phyloP scores from a whole-genome alignment of 2,113 vertebrate species.

The Myrmophylax atrothorax region DNA sequence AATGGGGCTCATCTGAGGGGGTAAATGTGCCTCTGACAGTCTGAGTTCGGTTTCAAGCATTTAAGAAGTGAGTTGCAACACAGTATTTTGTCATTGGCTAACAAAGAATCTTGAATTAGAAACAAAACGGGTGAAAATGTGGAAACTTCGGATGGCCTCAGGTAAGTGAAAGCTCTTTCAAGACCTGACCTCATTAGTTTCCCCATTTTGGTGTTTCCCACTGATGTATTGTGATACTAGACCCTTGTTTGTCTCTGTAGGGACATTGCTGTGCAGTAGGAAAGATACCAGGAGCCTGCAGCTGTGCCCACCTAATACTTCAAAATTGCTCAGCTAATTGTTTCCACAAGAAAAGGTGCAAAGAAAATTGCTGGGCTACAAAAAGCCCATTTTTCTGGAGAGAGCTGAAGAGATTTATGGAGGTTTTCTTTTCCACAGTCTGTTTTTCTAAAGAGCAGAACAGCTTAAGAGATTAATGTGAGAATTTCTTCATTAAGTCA shows the following conservation, averaged over 20 bases:
- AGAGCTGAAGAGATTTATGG: constrained; percentile 35
- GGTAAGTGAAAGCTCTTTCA: constrained; percentile 6
- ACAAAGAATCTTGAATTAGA: neutral
- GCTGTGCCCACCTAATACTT: constrained; percentile 25
- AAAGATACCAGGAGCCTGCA: constrained; percentile 18
- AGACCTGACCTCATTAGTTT: neutral
- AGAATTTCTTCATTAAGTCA: constrained; percentile 64
- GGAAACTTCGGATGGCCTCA: neutral
- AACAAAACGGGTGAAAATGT: neutral
- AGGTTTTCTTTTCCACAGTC: constrained; percentile 49
- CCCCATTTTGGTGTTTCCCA: neutral
- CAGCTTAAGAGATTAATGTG: constrained; percentile 62
- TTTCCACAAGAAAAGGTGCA: constrained; percentile 65
- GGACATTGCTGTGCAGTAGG: neutral
- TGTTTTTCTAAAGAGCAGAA: constrained; percentile 48
- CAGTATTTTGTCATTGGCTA: neutral
- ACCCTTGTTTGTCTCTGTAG: neutral
- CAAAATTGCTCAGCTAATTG: constrained; percentile 56
- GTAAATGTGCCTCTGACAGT: neutral
- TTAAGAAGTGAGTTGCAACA: neutral
- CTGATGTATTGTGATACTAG: neutral
- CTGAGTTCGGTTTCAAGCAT: neutral
- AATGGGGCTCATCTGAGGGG: rapidly evolving
- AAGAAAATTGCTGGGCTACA: constrained; percentile 41
- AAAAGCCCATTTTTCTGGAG: constrained; percentile 45